Evolutionary conservation across 1,140 invertebrate genomes (phyloP), one percentile per base, ranked within the genome.

Genomic region (Euura lappo): DNA sequence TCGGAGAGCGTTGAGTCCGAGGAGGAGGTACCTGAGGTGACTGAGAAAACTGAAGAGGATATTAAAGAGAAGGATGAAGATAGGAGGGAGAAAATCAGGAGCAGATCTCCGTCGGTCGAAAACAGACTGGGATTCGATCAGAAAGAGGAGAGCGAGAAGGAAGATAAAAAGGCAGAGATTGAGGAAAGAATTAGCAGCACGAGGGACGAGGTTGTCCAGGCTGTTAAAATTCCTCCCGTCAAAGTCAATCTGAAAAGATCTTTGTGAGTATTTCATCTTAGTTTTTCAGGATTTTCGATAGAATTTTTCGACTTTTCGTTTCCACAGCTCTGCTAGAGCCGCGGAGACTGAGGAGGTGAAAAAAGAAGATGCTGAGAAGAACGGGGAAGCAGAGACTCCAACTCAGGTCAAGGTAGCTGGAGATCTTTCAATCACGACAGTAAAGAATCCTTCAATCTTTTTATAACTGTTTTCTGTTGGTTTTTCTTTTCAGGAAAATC

Each of bases 221-320:
- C 74, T 42, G 68, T 28, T 28, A 79, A 11, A 77, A 71, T 73
- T 69, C 13, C 11, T 69, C 81, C 86, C 6, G 77, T 79, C 4
- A 87, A 87, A 82, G 83, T 87, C 44, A 84, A 84, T 75, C 80
- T 87, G 51, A 87, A 87, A 47, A 81, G 86, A 78, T 84, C 86
- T 73, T 87, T 86, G 85, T 87, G 77, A 87, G 84, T 78, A 28
- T 28, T 28, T 28, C 1, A 28, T 28, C 28, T 28, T 28, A 28
- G 28, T 28, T 28, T 28, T 28, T 28, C 28, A 28, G 28, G 28
- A 28, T 28, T 28, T 28, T 28, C 28, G 28, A 28, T 28, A 28
- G 28, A 28, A 28, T 28, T 28, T 28, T 28, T 28, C 1, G 28
- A 28, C 28, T 28, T 28, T 28, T 28, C 68, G 78, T 73, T 78